A percentile compares a stretch with the other conserved stretches of the same genome.
Evolutionary conservation across 2,797 vertebrate genomes (phyloP).

Genomic region (Rhinatrema bivittatum): DNA sequence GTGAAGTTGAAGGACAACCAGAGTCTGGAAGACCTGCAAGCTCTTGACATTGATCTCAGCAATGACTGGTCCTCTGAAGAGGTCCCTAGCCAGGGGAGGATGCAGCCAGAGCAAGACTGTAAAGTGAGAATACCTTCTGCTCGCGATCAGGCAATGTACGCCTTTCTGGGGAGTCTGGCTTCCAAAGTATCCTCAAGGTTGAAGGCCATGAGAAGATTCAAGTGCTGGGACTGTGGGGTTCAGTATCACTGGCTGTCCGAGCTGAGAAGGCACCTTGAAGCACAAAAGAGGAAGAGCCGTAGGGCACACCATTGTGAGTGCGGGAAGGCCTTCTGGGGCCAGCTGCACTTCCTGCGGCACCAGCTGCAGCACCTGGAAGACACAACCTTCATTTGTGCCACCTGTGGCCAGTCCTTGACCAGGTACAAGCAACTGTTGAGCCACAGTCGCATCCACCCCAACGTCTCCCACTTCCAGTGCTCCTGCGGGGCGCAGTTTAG

Average conservation of each 20-base stretch:
- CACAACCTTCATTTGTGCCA: constrained; percentile 57
- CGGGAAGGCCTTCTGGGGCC: constrained; percentile 53
- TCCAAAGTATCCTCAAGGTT: neutral
- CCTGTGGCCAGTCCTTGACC: constrained; percentile 61
- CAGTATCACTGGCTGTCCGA: constrained; percentile 50
- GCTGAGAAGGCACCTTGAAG: constrained; percentile 21
- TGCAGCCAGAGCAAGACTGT: constrained; percentile 11
- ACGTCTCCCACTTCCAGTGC: constrained; percentile 12
- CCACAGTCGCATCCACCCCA: constrained; percentile 29
- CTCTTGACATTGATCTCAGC: neutral
- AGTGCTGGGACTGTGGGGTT: constrained; percentile 63
- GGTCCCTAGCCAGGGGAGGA: no score
- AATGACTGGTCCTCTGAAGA: no score
- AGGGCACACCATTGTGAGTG: constrained; percentile 57
- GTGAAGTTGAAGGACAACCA: constrained; percentile 25
- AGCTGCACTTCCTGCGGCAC: constrained; percentile 63
- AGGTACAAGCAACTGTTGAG: constrained; percentile 55
- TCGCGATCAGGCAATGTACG: no score
- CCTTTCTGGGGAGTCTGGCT: no score
- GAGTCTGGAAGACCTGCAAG: no score
- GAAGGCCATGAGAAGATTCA: constrained; percentile 28
- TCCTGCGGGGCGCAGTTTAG: constrained; percentile 11
- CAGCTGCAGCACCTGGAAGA: constrained; percentile 64
- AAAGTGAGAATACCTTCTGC: constrained; percentile 9
- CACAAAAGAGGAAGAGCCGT: constrained; percentile 17